Base-by-base conservation (phyloP, 2,113 vertebrate species). In the Alces alces region DNA sequence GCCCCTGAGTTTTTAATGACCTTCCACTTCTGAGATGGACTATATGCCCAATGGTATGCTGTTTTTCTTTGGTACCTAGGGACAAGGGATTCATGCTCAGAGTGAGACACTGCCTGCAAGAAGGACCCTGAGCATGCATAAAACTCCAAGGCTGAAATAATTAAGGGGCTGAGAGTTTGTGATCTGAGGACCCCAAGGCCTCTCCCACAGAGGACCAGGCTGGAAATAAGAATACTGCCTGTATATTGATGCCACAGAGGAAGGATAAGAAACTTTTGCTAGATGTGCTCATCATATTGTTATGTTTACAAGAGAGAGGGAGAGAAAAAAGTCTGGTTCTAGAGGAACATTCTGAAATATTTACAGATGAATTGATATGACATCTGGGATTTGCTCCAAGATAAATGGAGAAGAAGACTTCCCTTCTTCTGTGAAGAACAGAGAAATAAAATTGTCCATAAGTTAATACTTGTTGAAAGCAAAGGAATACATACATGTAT, bases 301-400 rank as follows among this genome's bases (percentile, higher is more conserved):
- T 80, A 54, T 64, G 16, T 93, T 91, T 64, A n/a, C 64, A 30
- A 93, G 28, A 66, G 23, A 47, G 25, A 61, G 39, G 39, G 14
- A 73, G 36, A 55, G 25, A 45, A 47, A 78, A 25, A 91, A 58
- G 28, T 61, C 16, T 84, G 93, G 27, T 61, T 93, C 87, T 30
- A 80, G 36, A 93, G 45, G 84, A 80, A 86, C n/a, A 61, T 39
- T 54, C 43, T 39, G 47, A 13, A 58, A 54, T 89, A 89, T 83
- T 89, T 95, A 86, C 45, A 70, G 30, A 89, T 85, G 16, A 95
- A 57, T 52, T 89, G n/a, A n/a, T 60, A 93, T 25, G 47, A 64
- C 86, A 45, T 66, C 82, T 91, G 45, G 52, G 47, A 89, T 89
- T 89, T 92, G 15, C 30, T 66, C 91, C 70, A 92, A 92, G 95